Conservation (phyloP, 2,797 vertebrate genomes). For the Apogon talboti region DNA sequence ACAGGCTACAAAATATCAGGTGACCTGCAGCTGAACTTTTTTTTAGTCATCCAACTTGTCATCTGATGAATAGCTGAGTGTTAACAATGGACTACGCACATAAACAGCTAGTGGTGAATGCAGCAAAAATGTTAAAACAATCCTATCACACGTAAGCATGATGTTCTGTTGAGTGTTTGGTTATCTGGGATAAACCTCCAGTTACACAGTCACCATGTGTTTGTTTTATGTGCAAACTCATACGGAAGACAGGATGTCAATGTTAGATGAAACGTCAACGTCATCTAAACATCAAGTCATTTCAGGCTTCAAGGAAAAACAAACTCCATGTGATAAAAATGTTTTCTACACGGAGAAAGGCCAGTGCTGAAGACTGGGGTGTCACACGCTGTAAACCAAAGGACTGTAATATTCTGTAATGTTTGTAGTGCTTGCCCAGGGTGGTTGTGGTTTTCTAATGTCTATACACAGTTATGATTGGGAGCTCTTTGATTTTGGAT, state of each 20-base stretch:
- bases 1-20: neutral
- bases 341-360: too few species aligned
- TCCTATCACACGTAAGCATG: neutral
- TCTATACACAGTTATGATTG: too few species aligned
- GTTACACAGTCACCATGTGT: neutral
- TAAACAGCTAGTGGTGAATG: neutral
- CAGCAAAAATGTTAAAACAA: neutral
- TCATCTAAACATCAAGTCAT: too few species aligned
- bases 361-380: too few species aligned
- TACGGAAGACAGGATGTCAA: too few species aligned
- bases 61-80: neutral
- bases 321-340: too few species aligned
- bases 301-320: too few species aligned
- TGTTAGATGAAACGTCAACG: too few species aligned
- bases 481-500: neutral
- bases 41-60: constrained; percentile 6
- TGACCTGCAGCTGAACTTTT: constrained; percentile 11
- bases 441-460: too few species aligned
- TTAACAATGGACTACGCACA: neutral
- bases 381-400: too few species aligned
- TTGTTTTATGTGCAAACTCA: neutral
- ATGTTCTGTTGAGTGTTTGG: neutral
- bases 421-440: too few species aligned
- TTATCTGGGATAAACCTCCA: neutral
- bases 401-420: too few species aligned